Evolutionary conservation across 30 jellyfish, hydroid and myxozoan species (phyloP), one percentile per base, ranked within the genome.

Genomic region (Hydractinia echinata): DNA sequence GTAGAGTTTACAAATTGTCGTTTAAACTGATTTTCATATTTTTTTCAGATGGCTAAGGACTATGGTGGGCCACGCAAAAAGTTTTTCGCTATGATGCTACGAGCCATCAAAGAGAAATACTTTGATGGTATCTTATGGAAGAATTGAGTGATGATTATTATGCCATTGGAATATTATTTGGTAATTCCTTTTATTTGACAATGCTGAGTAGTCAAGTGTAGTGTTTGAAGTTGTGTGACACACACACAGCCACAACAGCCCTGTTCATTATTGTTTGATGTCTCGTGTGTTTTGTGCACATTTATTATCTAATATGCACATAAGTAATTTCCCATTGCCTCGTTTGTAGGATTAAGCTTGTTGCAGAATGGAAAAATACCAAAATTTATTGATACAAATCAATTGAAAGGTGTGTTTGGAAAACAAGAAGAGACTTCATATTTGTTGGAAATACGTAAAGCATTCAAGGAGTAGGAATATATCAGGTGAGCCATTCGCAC

Each of bases 41-140:
- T n/a, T n/a, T n/a, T n/a, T n/a, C n/a, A 79, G 87, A 68, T 51
- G 49, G 87, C 87, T 30, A 14, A 60, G 51, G 87, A 79, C 18
- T 71, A 70, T 71, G 89, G 84, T 6, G 89, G 89, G 19, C 84
- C 89, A 66, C 54, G 89, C 4, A 82, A 67, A 71, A 83, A 82
- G 82, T 69, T 82, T 67, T 82, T 82, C 84, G 39, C 70, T 49
- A 21, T 82, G 76, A 82, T 67, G 84, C 52, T 82, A 83, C 53
- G 84, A 53, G 83, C 54, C 19, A 58, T 70, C 66, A 58, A 50
- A 49, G 89, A 61, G 13, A 62, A 51, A 62, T 61, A 61, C 7
- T 80, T 81, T 62, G 8, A 62, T 7, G 5, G 39, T n/a, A 64
- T 64, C 19, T 64, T 6, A 64, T 44, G 39, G 74, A 64, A 51